phyloP scores from a whole-genome alignment of 1,140 invertebrate species.

The Lepidotrigona ventralis region DNA sequence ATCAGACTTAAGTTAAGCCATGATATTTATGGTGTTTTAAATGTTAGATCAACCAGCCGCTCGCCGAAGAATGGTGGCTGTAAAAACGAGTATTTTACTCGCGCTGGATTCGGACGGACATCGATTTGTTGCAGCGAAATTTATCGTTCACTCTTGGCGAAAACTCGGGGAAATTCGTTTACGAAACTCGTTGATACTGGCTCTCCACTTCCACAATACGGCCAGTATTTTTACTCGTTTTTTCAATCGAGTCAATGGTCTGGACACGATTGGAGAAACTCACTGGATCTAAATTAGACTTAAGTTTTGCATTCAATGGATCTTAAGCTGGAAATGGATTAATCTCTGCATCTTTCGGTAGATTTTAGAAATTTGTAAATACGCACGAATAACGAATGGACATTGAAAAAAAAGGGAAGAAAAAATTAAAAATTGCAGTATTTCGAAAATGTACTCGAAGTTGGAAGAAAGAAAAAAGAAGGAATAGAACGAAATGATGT shows the following conservation, averaged over 20 bases:
- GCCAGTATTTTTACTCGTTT: not conserved
- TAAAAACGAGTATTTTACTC: conserved; percentile 42
- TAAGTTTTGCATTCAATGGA: too few species aligned
- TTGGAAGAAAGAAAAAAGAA: too few species aligned
- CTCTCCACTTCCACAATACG: not conserved
- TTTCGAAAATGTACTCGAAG: too few species aligned
- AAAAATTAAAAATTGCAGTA: too few species aligned
- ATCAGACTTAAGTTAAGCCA: conserved; percentile 5
- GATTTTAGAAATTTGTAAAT: too few species aligned
- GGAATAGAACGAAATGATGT: too few species aligned
- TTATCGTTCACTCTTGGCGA: conserved; percentile 26
- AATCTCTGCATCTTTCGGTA: too few species aligned
- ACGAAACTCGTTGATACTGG: conserved; percentile 10
- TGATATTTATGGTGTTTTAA: conserved; percentile 40
- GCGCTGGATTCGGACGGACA: not conserved
- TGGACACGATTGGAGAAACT: not conserved
- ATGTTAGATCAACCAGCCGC: conserved; percentile 8
- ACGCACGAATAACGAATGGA: too few species aligned
- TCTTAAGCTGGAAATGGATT: too few species aligned
- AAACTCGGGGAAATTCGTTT: not conserved
- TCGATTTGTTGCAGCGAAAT: conserved; percentile 19
- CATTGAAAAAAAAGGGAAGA: too few species aligned
- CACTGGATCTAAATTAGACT: not conserved
- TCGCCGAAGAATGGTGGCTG: not conserved
- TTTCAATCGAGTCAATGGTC: not conserved